Base-by-base conservation (phyloP, 2,888 invertebrate species). In the Pelosia muscerda region DNA sequence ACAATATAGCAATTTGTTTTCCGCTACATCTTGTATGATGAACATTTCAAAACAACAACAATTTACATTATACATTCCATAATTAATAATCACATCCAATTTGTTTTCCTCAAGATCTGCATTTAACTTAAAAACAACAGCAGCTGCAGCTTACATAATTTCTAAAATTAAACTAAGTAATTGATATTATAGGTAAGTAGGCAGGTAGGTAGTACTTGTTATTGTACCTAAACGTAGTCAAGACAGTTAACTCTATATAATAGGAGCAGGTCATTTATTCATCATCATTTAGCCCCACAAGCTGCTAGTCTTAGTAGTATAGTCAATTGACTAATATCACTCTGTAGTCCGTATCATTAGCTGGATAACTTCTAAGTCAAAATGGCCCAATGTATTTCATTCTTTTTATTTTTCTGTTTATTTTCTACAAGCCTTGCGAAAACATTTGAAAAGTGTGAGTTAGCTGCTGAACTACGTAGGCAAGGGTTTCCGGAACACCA, bases 361-460 rank as follows among this genome's bases (percentile, higher is more conserved):
- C 22, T 23, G 23, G 15, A 23, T 15, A 38, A 19, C 1, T 25
- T 10, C 19, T 2, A 10, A 28, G 28, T 15, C 28, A 2, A 62
- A 28, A 62, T 59, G 59, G 19, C 19, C 3, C 34, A 38, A 38
- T 49, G 9, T 49, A 2, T 38, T 4, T 10, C 13, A 25, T 1
- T 59, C 15, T 13, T 63, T 31, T 34, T 63, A 54, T 63, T 63
- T 19, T 15, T 54, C 22, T 77, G 69, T 68, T 79, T 81, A 23
- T 34, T 78, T 63, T 42, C 75, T 58, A 64, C 68, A 60, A 54
- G 66, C 25, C 53, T 76, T 66, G 66, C 76, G 28, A 86, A 80
- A 73, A 81, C 75, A 2, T 86, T 90, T 60, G 74, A 78, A 13
- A 75, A 81, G 42, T 91, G 90, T 76, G 87, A 85, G 62, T 75